These are phyloP conservation scores for Notodonta dromedarius DNA, from an alignment of 2,888 invertebrate genomes.

Conservation along the genomic window DNA sequence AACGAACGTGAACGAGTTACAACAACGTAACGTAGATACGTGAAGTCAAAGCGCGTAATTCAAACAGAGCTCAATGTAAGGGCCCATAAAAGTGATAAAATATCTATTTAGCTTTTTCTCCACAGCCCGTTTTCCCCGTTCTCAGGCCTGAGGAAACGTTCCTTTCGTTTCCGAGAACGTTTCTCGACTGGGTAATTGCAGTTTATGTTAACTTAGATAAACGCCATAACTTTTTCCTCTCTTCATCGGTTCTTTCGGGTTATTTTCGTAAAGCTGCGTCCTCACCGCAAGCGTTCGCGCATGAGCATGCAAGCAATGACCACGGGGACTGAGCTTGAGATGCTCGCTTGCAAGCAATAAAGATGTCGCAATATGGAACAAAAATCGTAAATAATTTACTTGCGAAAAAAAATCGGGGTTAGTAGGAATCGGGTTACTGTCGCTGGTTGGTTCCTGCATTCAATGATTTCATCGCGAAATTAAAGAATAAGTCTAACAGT, in stretches of 20 bases:
- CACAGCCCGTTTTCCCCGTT: slow-evolving; percentile 54
- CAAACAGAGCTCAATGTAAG: slow-evolving; percentile 71
- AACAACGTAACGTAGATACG: slow-evolving; percentile 9
- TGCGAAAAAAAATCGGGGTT: no score
- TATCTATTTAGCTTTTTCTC: slow-evolving; percentile 78
- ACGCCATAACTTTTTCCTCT: slow-evolving; percentile 58
- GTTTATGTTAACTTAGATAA: slow-evolving; percentile 74
- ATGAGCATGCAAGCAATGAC: no score
- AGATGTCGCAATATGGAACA: no score
- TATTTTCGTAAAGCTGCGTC: slow-evolving; percentile 32
- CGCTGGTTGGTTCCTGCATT: no score
- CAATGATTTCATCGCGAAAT: no score
- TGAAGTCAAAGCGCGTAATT: slow-evolving; percentile 60
- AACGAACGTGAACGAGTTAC: slow-evolving; percentile 26
- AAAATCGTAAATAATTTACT: no score
- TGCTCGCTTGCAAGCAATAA: no score
- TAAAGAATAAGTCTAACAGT: no score
- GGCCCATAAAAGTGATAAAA: slow-evolving; percentile 81
- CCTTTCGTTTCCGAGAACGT: slow-evolving; percentile 70
- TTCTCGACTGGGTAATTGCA: slow-evolving; percentile 74
- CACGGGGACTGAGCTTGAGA: no score
- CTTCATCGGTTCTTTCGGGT: slow-evolving; percentile 37
- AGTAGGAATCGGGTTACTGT: no score
- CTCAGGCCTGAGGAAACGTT: slow-evolving; percentile 55
- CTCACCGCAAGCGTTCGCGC: not conserved